phyloP scores from a whole-genome alignment of 2,797 vertebrate genomes.

The Phyllotis vaccarum region DNA sequence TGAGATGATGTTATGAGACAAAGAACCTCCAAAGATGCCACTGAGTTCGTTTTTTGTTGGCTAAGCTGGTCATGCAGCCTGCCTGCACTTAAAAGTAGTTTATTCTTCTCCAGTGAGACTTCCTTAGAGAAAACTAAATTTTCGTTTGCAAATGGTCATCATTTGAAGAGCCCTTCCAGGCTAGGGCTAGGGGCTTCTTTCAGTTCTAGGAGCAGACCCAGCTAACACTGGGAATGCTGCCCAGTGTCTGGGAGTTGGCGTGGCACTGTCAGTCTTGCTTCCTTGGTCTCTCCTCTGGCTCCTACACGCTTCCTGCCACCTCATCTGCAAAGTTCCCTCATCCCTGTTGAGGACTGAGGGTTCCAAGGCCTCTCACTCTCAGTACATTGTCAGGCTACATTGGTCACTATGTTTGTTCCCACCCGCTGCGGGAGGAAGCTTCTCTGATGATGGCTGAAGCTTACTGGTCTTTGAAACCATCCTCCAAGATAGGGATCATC shows the following conservation, averaged over 20 bases:
- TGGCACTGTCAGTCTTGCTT: too few species aligned
- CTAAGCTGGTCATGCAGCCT: too few species aligned
- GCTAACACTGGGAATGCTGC: too few species aligned
- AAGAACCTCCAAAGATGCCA: not conserved
- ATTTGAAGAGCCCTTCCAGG: not conserved
- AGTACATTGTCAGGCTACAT: not conserved
- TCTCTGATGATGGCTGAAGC: not conserved
- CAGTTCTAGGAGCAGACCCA: not conserved
- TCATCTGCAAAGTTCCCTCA: not conserved
- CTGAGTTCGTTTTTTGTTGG: not conserved
- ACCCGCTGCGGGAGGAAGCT: not conserved
- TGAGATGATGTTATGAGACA: not conserved
- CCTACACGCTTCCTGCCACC: not conserved
- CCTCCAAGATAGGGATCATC: not conserved
- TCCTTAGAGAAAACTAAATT: not conserved
- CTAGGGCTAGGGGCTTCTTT: not conserved
- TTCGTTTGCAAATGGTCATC: not conserved
- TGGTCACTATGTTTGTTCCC: not conserved
- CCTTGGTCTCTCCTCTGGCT: not conserved
- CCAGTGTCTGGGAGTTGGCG: too few species aligned
- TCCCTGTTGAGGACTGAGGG: not conserved
- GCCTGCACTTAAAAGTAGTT: not conserved
- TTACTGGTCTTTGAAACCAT: not conserved
- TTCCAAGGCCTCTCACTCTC: not conserved
- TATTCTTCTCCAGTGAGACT: not conserved